Evolutionary conservation across 2,113 vertebrate species (phyloP).

Genomic region (Xiphophorus hellerii): DNA sequence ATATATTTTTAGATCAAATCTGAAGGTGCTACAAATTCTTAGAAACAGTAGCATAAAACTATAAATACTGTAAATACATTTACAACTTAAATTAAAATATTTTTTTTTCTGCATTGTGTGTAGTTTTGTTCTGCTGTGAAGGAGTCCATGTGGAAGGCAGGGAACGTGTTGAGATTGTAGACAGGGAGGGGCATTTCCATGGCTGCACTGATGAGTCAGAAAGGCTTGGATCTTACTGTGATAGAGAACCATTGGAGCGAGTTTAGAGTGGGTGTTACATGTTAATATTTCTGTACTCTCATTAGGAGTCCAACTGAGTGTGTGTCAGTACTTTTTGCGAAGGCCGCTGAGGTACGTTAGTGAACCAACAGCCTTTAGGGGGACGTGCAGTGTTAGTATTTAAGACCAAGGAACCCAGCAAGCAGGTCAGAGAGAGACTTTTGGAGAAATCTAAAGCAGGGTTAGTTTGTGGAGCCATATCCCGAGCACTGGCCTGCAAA

Average conservation of each 20-base stretch:
- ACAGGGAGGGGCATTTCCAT: not conserved
- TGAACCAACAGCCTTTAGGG: too few relatives aligned
- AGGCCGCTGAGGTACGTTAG: too few relatives aligned
- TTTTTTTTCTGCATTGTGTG: not conserved
- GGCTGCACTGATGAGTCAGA: not conserved
- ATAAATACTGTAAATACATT: not conserved
- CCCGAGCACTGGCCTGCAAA: too few relatives aligned
- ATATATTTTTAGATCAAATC: not conserved
- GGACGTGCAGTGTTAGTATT: too few relatives aligned
- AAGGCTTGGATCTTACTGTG: not conserved
- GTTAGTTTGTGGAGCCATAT: too few relatives aligned
- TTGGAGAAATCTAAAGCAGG: too few relatives aligned
- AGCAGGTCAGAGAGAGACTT: too few relatives aligned
- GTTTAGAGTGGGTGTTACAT: not conserved
- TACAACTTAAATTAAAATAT: not conserved
- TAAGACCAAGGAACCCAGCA: too few relatives aligned
- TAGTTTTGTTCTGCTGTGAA: too few relatives aligned
- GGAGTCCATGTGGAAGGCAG: too few relatives aligned
- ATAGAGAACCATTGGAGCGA: not conserved
- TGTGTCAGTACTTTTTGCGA: too few relatives aligned
- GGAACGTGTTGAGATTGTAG: not conserved
- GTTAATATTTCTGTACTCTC: not conserved
- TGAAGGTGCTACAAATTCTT: not conserved
- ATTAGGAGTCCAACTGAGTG: not conserved
- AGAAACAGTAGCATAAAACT: not conserved